Percentiles rank a stretch among this genome's conserved stretches.
phyloP scores from a whole-genome alignment of 1,140 invertebrate genomes.

The Rhynchophorus ferrugineus region DNA sequence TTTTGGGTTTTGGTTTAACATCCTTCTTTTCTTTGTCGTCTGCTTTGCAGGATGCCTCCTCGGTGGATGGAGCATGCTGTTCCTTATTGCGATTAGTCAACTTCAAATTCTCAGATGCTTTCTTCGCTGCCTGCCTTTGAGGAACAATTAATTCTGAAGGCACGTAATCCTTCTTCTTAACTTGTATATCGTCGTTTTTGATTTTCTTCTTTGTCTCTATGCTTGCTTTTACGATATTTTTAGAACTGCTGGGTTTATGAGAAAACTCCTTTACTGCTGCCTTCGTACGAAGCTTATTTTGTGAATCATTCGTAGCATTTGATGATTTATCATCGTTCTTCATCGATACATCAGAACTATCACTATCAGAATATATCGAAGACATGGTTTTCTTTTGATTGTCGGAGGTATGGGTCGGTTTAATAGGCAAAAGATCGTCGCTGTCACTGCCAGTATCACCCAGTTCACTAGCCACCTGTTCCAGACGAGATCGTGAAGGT shows the following conservation, averaged over 20 bases:
- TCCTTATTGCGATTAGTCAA: constrained; percentile 39
- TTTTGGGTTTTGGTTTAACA: constrained; percentile 40
- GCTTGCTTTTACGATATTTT: constrained; percentile 22
- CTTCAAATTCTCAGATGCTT: constrained; percentile 80
- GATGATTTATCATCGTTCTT: constrained; percentile 48
- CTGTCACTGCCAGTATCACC: constrained; percentile 61
- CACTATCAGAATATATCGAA: constrained; percentile 69
- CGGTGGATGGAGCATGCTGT: constrained; percentile 36
- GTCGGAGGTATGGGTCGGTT: constrained; percentile 40
- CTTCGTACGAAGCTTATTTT: constrained; percentile 63
- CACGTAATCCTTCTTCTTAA: constrained; percentile 42
- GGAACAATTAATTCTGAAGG: constrained; percentile 81
- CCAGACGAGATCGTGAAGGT: constrained; percentile 44
- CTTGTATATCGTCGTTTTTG: constrained; percentile 37
- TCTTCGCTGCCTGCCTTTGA: constrained; percentile 82
- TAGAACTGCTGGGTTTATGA: constrained; percentile 32
- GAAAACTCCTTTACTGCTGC: constrained; percentile 76
- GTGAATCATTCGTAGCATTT: constrained; percentile 56
- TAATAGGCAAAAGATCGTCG: constrained; percentile 62
- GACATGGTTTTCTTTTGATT: constrained; percentile 42
- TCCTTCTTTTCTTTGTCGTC: constrained; percentile 38
- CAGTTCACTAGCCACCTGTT: constrained; percentile 66
- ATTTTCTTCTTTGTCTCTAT: constrained; percentile 44
- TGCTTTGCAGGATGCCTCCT: constrained; percentile 36
- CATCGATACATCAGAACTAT: constrained; percentile 46